phyloP scores from a whole-genome alignment of 2,797 vertebrate species.

The Lepidocolaptes lacrymiger region DNA sequence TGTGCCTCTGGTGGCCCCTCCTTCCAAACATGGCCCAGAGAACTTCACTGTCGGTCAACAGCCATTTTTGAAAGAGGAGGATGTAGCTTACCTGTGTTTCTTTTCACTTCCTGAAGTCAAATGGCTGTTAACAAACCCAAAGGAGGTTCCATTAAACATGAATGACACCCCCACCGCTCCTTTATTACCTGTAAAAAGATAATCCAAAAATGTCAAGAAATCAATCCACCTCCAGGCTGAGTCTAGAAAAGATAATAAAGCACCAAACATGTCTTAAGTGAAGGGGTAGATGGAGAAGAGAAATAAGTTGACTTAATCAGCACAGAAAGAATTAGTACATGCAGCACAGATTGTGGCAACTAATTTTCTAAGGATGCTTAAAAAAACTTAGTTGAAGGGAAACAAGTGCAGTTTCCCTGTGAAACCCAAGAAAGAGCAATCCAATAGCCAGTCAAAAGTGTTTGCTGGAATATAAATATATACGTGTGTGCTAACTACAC shows the following conservation, averaged over 20 bases:
- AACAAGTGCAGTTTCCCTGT: conserved; percentile 13
- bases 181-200: conserved; percentile 88
- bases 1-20: not conserved
- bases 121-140: conserved; percentile 98
- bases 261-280: not conserved
- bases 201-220: not conserved
- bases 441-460: not conserved
- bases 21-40: not conserved
- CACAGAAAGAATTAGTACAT: not conserved
- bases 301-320: not conserved
- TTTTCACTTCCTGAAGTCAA: conserved; percentile 98
- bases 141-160: conserved; percentile 97
- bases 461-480: not conserved
- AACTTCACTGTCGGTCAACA: not conserved
- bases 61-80: not conserved
- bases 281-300: not conserved
- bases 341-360: not conserved
- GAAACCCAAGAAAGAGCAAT: not conserved
- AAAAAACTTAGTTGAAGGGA: not conserved
- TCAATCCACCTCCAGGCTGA: not conserved
- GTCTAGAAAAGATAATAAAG: not conserved
- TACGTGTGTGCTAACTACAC: not conserved
- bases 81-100: conserved; percentile 87
- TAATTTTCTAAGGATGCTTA: conserved; percentile 19
- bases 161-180: conserved; percentile 97